Evolutionary conservation across 2,113 vertebrate species (phyloP).

Genomic region (Ciconia boyciana): DNA sequence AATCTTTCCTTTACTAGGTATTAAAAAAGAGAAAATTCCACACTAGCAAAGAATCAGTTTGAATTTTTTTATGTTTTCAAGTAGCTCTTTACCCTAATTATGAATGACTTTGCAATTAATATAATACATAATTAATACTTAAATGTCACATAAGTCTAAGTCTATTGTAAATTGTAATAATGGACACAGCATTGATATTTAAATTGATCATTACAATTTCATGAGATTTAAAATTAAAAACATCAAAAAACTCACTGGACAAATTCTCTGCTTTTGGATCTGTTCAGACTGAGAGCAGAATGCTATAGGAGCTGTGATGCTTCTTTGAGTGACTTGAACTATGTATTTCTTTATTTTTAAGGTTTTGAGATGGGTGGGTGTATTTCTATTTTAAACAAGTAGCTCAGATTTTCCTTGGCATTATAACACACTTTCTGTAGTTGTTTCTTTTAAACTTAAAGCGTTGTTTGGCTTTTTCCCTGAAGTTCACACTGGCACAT

Average conservation of each 20-base stretch:
- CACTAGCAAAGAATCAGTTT: background rate
- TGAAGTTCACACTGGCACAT: background rate
- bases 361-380: background rate
- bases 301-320: background rate
- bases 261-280: background rate
- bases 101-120: background rate
- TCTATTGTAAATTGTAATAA: background rate
- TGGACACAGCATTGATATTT: background rate
- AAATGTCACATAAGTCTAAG: background rate
- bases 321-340: background rate
- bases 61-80: background rate
- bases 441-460: background rate
- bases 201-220: background rate
- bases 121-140: background rate
- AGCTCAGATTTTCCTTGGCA: background rate
- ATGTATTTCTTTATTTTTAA: background rate
- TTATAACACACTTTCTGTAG: background rate
- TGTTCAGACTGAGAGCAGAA: background rate
- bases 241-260: background rate
- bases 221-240: background rate
- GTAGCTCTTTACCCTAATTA: background rate
- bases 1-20: background rate
- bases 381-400: background rate
- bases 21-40: background rate
- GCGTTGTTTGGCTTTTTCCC: background rate